Conservation (phyloP, 2,797 vertebrate species). For the Hypotaenidia philippensis region DNA sequence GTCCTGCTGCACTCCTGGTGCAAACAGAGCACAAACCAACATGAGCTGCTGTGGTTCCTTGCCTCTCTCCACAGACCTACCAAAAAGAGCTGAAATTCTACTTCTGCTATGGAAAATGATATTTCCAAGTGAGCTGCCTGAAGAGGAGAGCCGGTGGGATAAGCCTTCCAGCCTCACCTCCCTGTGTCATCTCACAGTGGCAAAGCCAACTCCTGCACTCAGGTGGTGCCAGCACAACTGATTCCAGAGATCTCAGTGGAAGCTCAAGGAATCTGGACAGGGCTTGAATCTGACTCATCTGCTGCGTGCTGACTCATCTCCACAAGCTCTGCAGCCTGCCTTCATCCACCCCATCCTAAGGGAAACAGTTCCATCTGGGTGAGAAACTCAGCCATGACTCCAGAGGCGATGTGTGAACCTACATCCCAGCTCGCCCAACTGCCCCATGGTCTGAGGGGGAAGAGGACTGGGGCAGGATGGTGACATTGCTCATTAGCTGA, state of each 20-base stretch:
- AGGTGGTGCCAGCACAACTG: background rate
- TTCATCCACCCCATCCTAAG: background rate
- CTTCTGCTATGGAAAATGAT: background rate
- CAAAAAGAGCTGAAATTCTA: background rate
- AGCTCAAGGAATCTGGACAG: background rate
- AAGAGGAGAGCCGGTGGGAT: background rate
- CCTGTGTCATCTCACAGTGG: background rate
- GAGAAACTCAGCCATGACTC: background rate
- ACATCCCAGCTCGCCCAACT: background rate
- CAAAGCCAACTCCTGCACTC: background rate
- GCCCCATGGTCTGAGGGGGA: background rate
- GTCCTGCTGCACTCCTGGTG: background rate
- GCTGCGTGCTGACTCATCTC: accelerated
- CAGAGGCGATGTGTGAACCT: background rate
- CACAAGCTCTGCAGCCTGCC: background rate
- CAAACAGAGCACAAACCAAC: background rate
- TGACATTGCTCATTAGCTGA: constrained; percentile 68
- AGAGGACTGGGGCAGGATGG: background rate
- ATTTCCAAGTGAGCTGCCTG: background rate
- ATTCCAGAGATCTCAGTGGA: background rate
- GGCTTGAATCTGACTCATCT: background rate
- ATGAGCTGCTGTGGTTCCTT: background rate
- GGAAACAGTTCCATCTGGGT: background rate
- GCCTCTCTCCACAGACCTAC: background rate
- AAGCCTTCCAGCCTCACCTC: background rate